Percentiles rank a stretch among this genome's conserved stretches.
These are phyloP conservation scores for Rotaria socialis DNA, from an alignment of 2,888 invertebrate genomes.

Conservation along the genomic window DNA sequence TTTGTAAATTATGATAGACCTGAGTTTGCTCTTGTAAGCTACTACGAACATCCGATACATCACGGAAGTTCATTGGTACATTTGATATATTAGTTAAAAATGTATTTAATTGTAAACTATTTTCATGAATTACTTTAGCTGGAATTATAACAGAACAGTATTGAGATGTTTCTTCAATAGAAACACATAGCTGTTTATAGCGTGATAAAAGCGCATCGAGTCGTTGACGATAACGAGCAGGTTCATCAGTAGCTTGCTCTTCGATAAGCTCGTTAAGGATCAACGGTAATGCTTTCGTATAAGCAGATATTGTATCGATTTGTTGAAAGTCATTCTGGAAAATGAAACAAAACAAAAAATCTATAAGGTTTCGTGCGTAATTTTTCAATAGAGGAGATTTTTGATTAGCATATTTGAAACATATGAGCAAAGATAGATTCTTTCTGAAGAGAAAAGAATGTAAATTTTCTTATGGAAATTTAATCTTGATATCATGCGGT, in stretches of 20 bases:
- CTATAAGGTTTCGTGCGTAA: no score
- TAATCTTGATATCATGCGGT: no score
- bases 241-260: conserved; percentile 14
- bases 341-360: not conserved
- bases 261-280: not conserved
- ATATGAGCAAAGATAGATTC: no score
- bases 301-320: not conserved
- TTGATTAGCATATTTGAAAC: no score
- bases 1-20: not conserved
- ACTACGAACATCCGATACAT: not conserved
- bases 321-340: not conserved
- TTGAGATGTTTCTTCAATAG: conserved; percentile 1
- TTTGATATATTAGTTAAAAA: not conserved
- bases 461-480: no score
- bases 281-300: not conserved
- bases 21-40: not conserved
- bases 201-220: not conserved
- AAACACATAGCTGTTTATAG: not conserved
- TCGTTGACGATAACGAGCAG: conserved; percentile 18
- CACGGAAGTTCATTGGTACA: not conserved
- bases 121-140: conserved; percentile 14
- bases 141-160: conserved; percentile 1
- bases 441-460: no score
- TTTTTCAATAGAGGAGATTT: no score
- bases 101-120: not conserved